Base-by-base conservation (phyloP, 2,113 vertebrate genomes). In the Oryzias melastigma region DNA sequence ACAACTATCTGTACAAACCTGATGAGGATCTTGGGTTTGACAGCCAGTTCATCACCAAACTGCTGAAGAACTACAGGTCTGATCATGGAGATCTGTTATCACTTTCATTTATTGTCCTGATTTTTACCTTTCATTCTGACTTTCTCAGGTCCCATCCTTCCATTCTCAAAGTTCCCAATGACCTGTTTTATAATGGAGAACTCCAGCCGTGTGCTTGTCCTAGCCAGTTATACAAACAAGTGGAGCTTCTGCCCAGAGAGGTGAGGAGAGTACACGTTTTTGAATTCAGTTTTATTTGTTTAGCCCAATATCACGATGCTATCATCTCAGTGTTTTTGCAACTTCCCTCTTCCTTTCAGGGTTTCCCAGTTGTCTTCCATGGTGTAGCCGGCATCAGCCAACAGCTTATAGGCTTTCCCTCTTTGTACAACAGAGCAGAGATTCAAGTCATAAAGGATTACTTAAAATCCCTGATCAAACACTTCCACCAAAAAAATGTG, bases 51-150 rank as follows among this genome's bases (percentile, higher is more conserved):
- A 90, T 96, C 56, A 95, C 95, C 72, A 97, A 96, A 71, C 85
- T 96, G 55, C 89, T 95, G 25, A 87, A 77, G 10, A 97, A 96
- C 85, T 97, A 98, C 89, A 95, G 95, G 95, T 96, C 71, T 5
- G 20, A 12, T 49, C 12, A 1, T 41, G 35, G 35, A 35, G 2
- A 35, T 13, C 35, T 35, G 8, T 35, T 35, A 8, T 12, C 35
- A 10, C 10, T 12, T 35, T 35, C 8, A 35, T 2, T 3, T 12
- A 35, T 35, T 35, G 10, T 35, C 10, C 10, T 12, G 3, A 35
- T 12, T 35, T 35, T 12, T 12, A 3, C 16, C 40, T 4, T 52
- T 25, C 13, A 20, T 25, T n/a, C 52, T 5, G 25, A 15, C n/a
- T 46, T 20, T 17, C 48, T 64, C 77, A 96, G 95, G 81, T 96